These are phyloP conservation scores for Lepidurus arcticus DNA, from an alignment of 1,140 invertebrate genomes.

Conservation along the genomic window DNA sequence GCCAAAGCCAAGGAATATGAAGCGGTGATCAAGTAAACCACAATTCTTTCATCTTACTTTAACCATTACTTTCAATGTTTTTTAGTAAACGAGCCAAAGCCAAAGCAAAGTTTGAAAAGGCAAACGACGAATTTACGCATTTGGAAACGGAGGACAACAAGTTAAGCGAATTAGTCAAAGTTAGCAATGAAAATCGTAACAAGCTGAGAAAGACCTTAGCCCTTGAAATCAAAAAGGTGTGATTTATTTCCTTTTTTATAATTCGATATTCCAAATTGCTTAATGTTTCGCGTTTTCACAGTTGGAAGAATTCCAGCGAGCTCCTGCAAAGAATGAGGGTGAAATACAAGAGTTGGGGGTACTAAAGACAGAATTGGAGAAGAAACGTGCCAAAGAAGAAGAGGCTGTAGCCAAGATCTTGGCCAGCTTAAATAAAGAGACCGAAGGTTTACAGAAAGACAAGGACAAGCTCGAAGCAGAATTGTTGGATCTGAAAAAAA, in stretches of 20 bases:
- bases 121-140: not conserved
- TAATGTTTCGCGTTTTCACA: not conserved
- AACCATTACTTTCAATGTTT: not conserved
- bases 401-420: conserved; percentile 45
- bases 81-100: not conserved
- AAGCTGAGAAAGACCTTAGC: conserved; percentile 38
- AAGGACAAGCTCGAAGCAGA: conserved; percentile 55
- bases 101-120: not conserved
- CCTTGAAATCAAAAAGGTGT: conserved; percentile 38
- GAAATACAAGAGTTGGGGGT: conserved; percentile 64
- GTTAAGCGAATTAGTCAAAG: conserved; percentile 40
- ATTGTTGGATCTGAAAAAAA: conserved; percentile 60
- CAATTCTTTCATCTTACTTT: not conserved
- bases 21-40: not conserved
- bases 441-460: conserved; percentile 46
- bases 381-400: conserved; percentile 48
- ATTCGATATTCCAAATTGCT: not conserved
- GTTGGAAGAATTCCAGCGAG: conserved; percentile 44
- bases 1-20: conserved; percentile 53
- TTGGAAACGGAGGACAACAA: conserved; percentile 41
- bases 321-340: conserved; percentile 64
- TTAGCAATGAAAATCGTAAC: conserved; percentile 40
- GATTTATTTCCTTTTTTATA: not conserved
- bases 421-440: conserved; percentile 43
- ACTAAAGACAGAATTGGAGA: conserved; percentile 50